Base-by-base conservation (phyloP, 2,888 invertebrate species). In the Eucera pruinosa region DNA sequence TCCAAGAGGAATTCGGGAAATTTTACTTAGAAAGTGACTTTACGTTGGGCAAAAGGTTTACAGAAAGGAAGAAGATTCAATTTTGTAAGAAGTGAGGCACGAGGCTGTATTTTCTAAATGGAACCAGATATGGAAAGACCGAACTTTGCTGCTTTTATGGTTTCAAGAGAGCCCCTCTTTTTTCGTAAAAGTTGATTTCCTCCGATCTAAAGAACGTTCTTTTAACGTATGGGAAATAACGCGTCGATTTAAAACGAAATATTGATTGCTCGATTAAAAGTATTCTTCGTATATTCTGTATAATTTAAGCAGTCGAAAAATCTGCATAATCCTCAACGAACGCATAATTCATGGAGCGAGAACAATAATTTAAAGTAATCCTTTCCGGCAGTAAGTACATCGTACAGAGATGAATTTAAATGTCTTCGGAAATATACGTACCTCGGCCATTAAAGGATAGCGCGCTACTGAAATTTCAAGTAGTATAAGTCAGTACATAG, bases 371-470 rank as follows among this genome's bases (percentile, higher is more conserved):
- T 45, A 61, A 9, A 33, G 47, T 20, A 33, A 61, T 47, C 36
- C 36, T n/a, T 25, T 25, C 39, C n/a, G 11, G 25, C 25, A 13
- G 27, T 7, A 43, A 13, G 27, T 7, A 43, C 2, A 2, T 7
- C 7, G 23, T 15, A 39, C 23, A 18, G 6, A 39, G 39, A 55
- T 55, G 47, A 61, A 61, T 61, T 23, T 45, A 58, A 27, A 58
- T 58, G 41, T 43, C 41, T 27, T 41, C 27, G 45, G 33, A 61
- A 47, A 61, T 33, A 47, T 47, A 33, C 18, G n/a, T n/a, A n/a
- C n/a, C n/a, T 13, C 11, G 2, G 47, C 47, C 45, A 61, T 61
- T 61, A 23, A 15, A 13, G n/a, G 20, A 45, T 33, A 33, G 41
- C 33, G 18, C 30, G 25, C 48, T 7, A 13, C 18, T 33, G 48